phyloP scores from a whole-genome alignment of 2,888 invertebrate species.

The Fragum sueziense region DNA sequence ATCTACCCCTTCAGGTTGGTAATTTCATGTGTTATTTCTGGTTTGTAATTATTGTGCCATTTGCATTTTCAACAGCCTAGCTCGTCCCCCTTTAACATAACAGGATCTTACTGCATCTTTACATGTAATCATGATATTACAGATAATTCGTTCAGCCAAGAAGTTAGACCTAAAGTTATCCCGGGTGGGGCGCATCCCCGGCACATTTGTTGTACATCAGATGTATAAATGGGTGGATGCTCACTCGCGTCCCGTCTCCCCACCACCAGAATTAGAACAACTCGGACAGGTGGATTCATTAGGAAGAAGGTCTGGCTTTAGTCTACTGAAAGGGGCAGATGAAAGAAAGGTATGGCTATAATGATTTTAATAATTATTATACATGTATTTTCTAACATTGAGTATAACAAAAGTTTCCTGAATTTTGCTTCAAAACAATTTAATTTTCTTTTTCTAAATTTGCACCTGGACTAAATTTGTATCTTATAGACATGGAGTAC shows the following conservation, averaged over 20 bases:
- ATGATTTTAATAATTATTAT: background rate
- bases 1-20: too few relatives aligned
- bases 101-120: too few relatives aligned
- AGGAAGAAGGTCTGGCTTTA: constrained; percentile 72
- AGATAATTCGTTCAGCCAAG: constrained; percentile 76
- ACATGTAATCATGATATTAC: constrained; percentile 32
- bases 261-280: constrained; percentile 87
- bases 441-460: too few relatives aligned
- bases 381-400: too few relatives aligned
- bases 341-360: constrained; percentile 76
- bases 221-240: constrained; percentile 98
- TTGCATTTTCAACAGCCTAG: too few relatives aligned
- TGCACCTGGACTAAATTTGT: too few relatives aligned
- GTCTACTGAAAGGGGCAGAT: constrained; percentile 75
- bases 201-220: constrained; percentile 86
- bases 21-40: too few relatives aligned
- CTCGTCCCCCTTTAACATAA: too few relatives aligned
- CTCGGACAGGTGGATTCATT: constrained; percentile 60
- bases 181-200: constrained; percentile 79
- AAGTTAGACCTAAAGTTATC: constrained; percentile 74
- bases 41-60: too few relatives aligned
- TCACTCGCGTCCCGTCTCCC: constrained; percentile 92
- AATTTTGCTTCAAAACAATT: too few relatives aligned
- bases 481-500: too few relatives aligned
- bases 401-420: too few relatives aligned